Evolutionary conservation across 2,113 vertebrate genomes (phyloP).

Genomic region (Oenanthe oenanthe): DNA sequence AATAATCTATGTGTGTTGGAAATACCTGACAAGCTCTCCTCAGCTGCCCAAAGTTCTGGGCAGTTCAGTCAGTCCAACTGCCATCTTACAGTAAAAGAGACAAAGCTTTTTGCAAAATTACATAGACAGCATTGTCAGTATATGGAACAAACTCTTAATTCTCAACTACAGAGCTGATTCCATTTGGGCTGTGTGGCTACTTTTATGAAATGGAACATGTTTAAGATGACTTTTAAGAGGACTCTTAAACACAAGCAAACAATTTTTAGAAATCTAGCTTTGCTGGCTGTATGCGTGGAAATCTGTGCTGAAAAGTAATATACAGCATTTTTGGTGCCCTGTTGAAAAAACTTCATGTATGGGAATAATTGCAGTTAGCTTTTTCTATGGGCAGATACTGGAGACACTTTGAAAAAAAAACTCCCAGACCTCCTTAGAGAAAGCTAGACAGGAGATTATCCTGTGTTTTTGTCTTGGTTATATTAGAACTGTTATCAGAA

Average conservation of each 20-base stretch:
- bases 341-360: neutral
- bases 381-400: neutral
- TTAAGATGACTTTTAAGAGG: neutral
- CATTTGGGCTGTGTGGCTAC: neutral
- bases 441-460: neutral
- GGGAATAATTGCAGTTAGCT: neutral
- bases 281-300: neutral
- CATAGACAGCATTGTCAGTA: rapidly evolving
- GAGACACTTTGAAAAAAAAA: neutral
- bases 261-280: neutral
- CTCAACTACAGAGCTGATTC: neutral
- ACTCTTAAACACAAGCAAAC: neutral
- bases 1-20: neutral
- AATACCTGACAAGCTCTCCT: neutral
- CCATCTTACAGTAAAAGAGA: neutral
- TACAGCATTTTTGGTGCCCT: neutral
- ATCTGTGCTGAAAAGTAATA: neutral
- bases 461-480: neutral
- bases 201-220: neutral
- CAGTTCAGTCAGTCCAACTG: neutral
- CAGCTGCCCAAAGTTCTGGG: neutral
- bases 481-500: neutral
- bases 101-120: neutral
- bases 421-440: neutral
- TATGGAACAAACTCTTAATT: neutral